phyloP scores from a whole-genome alignment of 2,797 vertebrate species.

The Sardinella longiceps region DNA sequence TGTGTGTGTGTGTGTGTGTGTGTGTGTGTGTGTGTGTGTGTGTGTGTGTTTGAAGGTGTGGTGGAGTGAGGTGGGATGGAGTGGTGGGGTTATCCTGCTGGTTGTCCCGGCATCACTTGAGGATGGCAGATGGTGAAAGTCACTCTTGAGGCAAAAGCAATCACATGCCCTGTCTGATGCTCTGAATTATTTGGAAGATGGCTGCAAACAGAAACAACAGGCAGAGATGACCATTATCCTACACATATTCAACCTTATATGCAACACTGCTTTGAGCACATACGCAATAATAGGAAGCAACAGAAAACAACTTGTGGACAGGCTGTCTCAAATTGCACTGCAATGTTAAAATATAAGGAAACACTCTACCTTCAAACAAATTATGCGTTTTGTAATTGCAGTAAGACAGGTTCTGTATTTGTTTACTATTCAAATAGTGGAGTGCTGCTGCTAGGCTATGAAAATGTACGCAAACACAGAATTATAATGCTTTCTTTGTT shows the following conservation, averaged over 20 bases:
- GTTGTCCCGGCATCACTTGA: conserved; percentile 1
- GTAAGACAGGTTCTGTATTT: not conserved
- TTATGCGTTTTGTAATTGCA: not conserved
- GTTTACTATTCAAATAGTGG: conserved; percentile 12
- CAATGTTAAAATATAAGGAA: not conserved
- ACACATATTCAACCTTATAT: not conserved
- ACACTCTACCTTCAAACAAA: not conserved
- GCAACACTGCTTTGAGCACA: not conserved
- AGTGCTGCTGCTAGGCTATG: not conserved
- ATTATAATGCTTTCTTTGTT: not conserved
- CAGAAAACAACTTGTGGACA: not conserved
- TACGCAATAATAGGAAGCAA: not conserved
- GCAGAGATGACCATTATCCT: not conserved
- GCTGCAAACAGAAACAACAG: conserved; percentile 58
- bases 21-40: not conserved
- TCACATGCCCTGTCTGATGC: conserved; percentile 79
- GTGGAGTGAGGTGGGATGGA: not conserved
- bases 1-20: not conserved
- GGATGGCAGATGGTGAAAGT: not conserved
- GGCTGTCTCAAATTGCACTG: not conserved
- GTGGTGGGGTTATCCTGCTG: not conserved
- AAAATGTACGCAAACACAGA: not conserved
- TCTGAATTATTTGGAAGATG: conserved; percentile 82
- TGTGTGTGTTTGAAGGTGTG: not conserved
- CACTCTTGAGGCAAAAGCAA: conserved; percentile 44